A percentile compares a stretch with the other conserved stretches of the same genome.
Evolutionary conservation across 1,140 invertebrate genomes (phyloP).

Genomic region (Platyscapa corneri): DNA sequence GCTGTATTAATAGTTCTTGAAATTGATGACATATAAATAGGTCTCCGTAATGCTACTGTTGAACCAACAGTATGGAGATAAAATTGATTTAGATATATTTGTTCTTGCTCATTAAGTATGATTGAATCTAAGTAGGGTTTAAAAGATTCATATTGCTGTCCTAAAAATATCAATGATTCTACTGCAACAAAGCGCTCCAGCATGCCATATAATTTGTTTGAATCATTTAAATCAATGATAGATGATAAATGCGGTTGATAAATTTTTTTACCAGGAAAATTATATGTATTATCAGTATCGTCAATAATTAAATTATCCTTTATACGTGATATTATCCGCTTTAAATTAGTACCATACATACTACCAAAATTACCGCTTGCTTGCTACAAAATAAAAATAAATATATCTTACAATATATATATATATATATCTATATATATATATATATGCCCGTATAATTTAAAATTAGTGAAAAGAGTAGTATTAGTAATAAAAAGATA

Average conservation of each 20-base stretch:
- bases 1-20: constrained; percentile 87
- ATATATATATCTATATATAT: no score
- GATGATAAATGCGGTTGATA: constrained; percentile 80
- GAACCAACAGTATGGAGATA: constrained; percentile 83
- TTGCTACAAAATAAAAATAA: constrained; percentile 46
- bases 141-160: constrained; percentile 89
- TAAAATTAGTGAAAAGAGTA: no score
- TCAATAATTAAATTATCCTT: constrained; percentile 79
- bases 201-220: constrained; percentile 86
- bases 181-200: constrained; percentile 91
- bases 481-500: no score
- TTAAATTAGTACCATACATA: constrained; percentile 81
- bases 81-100: constrained; percentile 80
- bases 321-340: constrained; percentile 84
- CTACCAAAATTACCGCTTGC: constrained; percentile 71
- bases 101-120: constrained; percentile 77
- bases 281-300: constrained; percentile 34
- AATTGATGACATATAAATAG: constrained; percentile 90
- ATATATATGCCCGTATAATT: no score
- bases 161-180: constrained; percentile 93
- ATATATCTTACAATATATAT: no score
- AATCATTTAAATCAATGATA: constrained; percentile 82
- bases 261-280: constrained; percentile 66
- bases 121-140: constrained; percentile 78
- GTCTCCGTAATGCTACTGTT: constrained; percentile 83